These are phyloP conservation scores for Hermaeophaga mercurialis DNA, from an alignment of 2,888 invertebrate genomes.

Conservation along the genomic window DNA sequence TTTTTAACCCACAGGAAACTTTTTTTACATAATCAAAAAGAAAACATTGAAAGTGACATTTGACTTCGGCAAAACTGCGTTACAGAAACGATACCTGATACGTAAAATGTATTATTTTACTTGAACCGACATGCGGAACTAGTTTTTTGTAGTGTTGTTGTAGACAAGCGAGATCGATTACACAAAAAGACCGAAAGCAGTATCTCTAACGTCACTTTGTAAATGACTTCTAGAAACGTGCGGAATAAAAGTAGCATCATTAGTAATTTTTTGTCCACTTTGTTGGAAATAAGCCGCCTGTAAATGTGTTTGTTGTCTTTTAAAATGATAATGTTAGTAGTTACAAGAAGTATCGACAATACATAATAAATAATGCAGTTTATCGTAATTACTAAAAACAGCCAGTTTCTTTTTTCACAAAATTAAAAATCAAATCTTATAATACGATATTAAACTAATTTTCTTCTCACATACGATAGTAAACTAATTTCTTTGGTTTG, in stretches of 20 bases:
- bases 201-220: slow-evolving; percentile 37
- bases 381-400: too few relatives aligned
- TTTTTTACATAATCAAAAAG: not conserved
- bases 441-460: too few relatives aligned
- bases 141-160: slow-evolving; percentile 47
- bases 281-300: not conserved
- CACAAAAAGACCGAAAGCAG: slow-evolving; percentile 47
- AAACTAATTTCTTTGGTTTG: too few relatives aligned
- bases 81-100: not conserved
- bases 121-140: slow-evolving; percentile 43
- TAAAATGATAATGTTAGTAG: not conserved
- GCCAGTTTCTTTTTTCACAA: too few relatives aligned
- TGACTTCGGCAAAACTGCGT: not conserved
- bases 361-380: not conserved
- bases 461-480: too few relatives aligned
- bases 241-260: slow-evolving; percentile 27
- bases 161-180: slow-evolving; percentile 46
- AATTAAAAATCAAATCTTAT: too few relatives aligned
- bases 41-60: not conserved
- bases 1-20: slow-evolving; percentile 1
- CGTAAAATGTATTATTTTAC: slow-evolving; percentile 31
- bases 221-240: slow-evolving; percentile 36
- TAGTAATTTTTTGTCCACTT: slow-evolving; percentile 20
- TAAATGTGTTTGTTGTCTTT: not conserved
- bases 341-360: not conserved